Percentiles rank a stretch among this genome's conserved stretches.
Conservation (phyloP, 2,888 invertebrate species). For the Prosopocoilus inquinatus region DNA sequence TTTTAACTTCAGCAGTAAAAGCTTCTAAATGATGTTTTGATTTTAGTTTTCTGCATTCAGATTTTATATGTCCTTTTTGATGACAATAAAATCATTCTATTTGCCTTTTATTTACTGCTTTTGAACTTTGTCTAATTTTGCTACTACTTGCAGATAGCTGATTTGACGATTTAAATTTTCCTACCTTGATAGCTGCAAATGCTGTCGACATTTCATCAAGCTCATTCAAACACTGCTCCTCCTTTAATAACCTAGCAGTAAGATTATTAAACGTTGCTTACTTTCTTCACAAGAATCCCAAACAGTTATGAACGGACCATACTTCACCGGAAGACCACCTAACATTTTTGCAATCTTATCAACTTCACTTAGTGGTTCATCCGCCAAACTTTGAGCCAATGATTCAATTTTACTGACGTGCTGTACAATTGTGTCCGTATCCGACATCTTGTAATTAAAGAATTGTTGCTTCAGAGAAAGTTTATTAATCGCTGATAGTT, state of each 20-base stretch:
- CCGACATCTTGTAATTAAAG: no score
- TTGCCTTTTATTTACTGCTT: background rate
- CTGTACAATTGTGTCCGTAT: no score
- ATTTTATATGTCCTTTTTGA: background rate
- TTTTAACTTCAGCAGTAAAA: background rate
- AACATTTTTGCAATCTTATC: conserved; percentile 3
- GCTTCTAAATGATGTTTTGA: background rate
- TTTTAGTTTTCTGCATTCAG: background rate
- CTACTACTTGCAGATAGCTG: background rate
- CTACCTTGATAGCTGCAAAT: no score
- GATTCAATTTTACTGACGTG: no score
- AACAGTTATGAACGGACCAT: conserved; percentile 17
- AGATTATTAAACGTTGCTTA: conserved; percentile 20
- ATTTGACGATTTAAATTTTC: no score
- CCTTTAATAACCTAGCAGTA: conserved; percentile 15
- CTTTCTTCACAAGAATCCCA: conserved; percentile 20
- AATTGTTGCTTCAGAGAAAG: no score
- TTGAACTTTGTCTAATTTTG: background rate
- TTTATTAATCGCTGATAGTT: no score
- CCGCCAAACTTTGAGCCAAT: no score
- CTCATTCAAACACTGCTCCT: conserved; percentile 10
- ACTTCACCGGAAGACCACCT: background rate
- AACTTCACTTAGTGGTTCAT: no score
- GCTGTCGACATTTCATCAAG: background rate
- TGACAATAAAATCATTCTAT: no score